phyloP scores from a whole-genome alignment of 37 sponge, comb jelly and placozoan species.

The Chondrosia reniformis region DNA sequence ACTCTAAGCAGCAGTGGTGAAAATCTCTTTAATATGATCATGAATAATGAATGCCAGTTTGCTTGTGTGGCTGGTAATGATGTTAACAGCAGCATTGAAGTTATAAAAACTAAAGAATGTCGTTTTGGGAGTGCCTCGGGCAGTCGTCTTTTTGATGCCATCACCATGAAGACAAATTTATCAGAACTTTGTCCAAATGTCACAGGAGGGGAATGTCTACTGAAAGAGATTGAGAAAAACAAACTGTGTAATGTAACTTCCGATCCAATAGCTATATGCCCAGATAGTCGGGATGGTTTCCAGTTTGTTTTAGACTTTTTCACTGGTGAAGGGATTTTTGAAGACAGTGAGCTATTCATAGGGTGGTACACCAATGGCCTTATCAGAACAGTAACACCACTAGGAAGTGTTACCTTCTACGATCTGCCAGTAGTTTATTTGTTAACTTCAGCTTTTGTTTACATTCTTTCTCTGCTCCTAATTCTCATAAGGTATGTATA shows the following conservation, averaged over 20 bases:
- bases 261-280: neutral
- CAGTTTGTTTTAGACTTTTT: neutral
- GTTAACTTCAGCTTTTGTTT: neutral
- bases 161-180: too few species aligned
- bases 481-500: neutral
- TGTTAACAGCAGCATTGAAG: neutral
- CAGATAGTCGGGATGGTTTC: neutral
- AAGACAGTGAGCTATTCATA: slow-evolving; percentile 7
- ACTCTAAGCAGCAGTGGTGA: neutral
- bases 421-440: slow-evolving; percentile 17
- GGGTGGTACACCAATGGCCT: slow-evolving; percentile 10
- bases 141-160: neutral
- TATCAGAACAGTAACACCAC: neutral
- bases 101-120: neutral
- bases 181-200: too few species aligned
- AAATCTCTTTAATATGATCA: too few species aligned
- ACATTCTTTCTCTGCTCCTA: neutral
- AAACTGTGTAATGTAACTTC: neutral
- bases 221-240: neutral
- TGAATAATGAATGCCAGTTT: neutral
- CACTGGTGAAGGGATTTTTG: slow-evolving; percentile 11
- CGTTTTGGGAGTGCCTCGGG: neutral
- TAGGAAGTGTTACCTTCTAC: neutral
- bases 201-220: neutral
- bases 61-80: neutral